phyloP scores from a whole-genome alignment of 2,797 vertebrate species.

The Simalia tracyae region DNA sequence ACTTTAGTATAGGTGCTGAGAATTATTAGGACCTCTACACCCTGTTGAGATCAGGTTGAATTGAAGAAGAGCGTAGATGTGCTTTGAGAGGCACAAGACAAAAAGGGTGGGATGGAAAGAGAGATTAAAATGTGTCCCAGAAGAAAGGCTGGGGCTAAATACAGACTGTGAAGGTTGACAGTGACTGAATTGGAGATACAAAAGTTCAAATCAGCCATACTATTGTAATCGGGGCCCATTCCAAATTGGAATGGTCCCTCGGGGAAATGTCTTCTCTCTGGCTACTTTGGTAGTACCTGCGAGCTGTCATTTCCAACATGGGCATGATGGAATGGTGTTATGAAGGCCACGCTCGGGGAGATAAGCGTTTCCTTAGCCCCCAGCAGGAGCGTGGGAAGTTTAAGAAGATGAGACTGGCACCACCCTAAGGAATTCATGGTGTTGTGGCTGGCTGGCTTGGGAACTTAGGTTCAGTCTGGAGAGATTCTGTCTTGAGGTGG shows the following conservation, averaged over 20 bases:
- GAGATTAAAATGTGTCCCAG: background rate
- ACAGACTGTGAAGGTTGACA: background rate
- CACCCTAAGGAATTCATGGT: too few species aligned
- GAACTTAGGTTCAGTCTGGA: too few species aligned
- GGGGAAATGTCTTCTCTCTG: background rate
- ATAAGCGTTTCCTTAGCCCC: too few species aligned
- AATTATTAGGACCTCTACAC: background rate
- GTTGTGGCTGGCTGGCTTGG: too few species aligned
- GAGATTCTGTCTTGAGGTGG: too few species aligned
- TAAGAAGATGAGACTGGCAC: too few species aligned
- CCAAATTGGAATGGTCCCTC: background rate
- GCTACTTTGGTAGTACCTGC: background rate
- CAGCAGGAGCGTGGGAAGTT: too few species aligned
- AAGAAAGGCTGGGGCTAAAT: background rate
- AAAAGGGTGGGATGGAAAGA: too few species aligned
- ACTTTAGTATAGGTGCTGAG: background rate
- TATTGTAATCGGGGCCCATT: background rate
- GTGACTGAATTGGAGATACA: background rate
- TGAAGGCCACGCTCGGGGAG: too few species aligned
- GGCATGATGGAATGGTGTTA: too few species aligned
- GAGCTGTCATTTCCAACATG: background rate
- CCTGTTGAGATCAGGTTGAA: background rate
- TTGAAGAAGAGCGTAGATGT: background rate
- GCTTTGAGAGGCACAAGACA: background rate
- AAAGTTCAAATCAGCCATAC: background rate